Evolutionary conservation across 2,113 vertebrate genomes (phyloP).

Genomic region (Xenotilapia caudafasciata): DNA sequence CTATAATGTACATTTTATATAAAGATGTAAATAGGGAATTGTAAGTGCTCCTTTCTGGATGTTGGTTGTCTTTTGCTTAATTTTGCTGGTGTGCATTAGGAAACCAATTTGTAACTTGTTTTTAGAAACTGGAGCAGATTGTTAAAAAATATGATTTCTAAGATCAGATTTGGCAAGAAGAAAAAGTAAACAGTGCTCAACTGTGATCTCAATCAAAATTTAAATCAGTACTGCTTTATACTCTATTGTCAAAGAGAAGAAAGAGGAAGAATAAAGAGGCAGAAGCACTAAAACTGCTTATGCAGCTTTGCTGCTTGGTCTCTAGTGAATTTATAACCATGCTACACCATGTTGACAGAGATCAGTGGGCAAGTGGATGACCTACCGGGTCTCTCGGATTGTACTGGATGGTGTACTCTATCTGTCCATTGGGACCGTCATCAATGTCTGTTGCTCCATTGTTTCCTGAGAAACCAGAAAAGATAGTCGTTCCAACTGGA

Average conservation of each 20-base stretch:
- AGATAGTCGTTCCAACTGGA: conserved; percentile 93
- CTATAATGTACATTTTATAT: neutral
- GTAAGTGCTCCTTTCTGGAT: neutral
- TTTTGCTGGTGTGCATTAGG: neutral
- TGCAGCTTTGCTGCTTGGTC: neutral
- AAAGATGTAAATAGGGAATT: neutral
- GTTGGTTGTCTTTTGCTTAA: neutral
- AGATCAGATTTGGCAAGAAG: neutral
- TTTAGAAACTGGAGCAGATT: neutral
- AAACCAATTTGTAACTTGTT: neutral
- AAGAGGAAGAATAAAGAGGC: neutral
- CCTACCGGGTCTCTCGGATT: conserved; percentile 89
- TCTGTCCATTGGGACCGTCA: conserved; percentile 94
- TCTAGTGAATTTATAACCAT: neutral
- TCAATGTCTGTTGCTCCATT: conserved; percentile 93
- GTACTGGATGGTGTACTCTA: conserved; percentile 91
- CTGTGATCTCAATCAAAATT: neutral
- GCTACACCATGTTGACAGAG: neutral
- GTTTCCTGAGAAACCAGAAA: conserved; percentile 88
- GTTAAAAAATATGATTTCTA: neutral
- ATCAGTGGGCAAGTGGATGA: neutral
- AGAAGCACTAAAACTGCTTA: neutral
- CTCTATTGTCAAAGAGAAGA: neutral
- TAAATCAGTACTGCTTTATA: neutral
- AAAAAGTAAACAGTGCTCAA: neutral